Evolutionary conservation across 2,888 invertebrate genomes (phyloP), one percentile per base, ranked within the genome.

Genomic region (Tenthredo mesomela): DNA sequence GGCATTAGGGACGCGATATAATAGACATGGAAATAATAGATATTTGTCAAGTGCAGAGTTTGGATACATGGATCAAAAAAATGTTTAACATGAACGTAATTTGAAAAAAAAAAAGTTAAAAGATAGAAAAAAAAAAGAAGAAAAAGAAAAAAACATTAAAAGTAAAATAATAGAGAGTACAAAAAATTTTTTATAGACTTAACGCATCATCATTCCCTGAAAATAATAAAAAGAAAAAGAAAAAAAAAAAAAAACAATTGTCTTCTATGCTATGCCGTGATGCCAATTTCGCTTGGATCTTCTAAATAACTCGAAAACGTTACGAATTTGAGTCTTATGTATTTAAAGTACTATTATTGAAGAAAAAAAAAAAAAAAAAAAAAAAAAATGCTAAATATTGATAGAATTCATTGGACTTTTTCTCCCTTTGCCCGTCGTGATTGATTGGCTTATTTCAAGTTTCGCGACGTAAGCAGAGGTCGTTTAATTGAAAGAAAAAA

Each of bases 131-230:
- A 61, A 9, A 25, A 18, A 43, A 43, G 0, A 9, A 25, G 3
- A 21, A 12, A 2, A 21, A 2, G 6, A 0, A 25, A 25, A 9
- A 25, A 61, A 3, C 0, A 33, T 33, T 33, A 61, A 61, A 21
- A 61, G 40, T 37, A 43, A 73, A 43, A 73, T 61, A 71, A 40
- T 73, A 73, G 71, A 73, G 25, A 73, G 71, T 73, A 73, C 71
- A 73, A 73, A 73, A 73, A 40, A 73, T 21, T 43, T 73, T 71
- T 73, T 73, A 73, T 73, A 73, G 40, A 73, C 43, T 43, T 43
- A 73, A 73, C 43, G 71, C 71, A 73, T 73, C 71, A 71, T 71
- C 71, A 71, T 71, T 71, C 71, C 71, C 25, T 40, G 37, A 37
- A 7, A 37, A 37, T 37, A 37, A 37, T 37, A 7, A 37, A 4